Base-by-base conservation (phyloP, 1,140 invertebrate genomes). In the Drosophila trapezifrons region DNA sequence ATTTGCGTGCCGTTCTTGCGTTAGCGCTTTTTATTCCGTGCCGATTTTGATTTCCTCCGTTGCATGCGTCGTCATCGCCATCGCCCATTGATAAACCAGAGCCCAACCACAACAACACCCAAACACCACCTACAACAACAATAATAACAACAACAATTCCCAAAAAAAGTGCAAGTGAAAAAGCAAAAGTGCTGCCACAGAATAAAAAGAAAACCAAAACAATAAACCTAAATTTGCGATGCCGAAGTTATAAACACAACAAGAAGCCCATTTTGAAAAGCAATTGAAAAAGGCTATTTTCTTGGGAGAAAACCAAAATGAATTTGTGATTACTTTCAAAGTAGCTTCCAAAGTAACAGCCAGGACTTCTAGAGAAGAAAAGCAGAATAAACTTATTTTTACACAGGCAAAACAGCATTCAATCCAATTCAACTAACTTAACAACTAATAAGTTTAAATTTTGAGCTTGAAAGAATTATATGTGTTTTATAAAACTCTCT, bases 1-100 rank as follows among this genome's bases (percentile, higher is more conserved):
- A 86, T 85, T 86, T 82, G 82, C 82, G 83, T 86, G 82, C 69
- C 75, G 78, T 86, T 85, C 78, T 86, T 86, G 82, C 78, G 75
- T 85, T 85, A 84, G 51, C 76, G 69, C 64, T 79, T 47, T 45
- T 47, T 73, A 67, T 76, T 76, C 54, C 73, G 73, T 76, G 73
- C 73, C 73, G 73, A 76, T 67, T 76, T 67, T 86, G 83, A 86
- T 58, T 71, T 71, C 66, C 66, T 86, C 82, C 83, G 84, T 84
- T 89, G 84, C 80, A 89, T 89, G 83, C 83, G 83, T 87, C 76
- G 71, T 79, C 84, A 71, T 73, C 66, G 66, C 29, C 78, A 80
- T 59, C 63, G 78, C 74, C 59, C 63, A 64, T 66, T 69, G 65
- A 71, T 78, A 78, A 57, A 37, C 67, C 65, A 70, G 35, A 45